Percentiles rank a stretch among this genome's conserved stretches.
Conservation (phyloP, 1,140 invertebrate species). For the Uloborus diversus region DNA sequence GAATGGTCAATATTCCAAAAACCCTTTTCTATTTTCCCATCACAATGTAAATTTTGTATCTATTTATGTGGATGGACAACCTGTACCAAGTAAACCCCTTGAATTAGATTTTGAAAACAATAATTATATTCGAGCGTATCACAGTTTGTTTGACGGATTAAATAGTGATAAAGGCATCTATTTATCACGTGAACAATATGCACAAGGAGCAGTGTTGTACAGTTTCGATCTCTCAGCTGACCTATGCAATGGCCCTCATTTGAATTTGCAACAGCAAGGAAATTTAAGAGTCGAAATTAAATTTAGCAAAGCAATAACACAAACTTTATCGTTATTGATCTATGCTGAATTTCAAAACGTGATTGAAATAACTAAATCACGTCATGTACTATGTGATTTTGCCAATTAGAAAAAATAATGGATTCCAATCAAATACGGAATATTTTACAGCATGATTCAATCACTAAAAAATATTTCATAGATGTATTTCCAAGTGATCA, state of each 20-base stretch:
- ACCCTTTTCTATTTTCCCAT: slow-evolving; percentile 4
- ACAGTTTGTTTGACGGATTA: background rate
- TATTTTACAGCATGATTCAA: background rate
- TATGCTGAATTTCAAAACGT: background rate
- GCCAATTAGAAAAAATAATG: background rate
- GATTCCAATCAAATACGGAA: background rate
- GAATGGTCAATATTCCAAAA: background rate
- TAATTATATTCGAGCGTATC: slow-evolving; percentile 8
- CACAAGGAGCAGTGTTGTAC: background rate
- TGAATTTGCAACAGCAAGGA: background rate
- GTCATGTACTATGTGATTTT: background rate
- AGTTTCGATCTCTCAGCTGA: slow-evolving; percentile 1
- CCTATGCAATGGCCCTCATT: background rate
- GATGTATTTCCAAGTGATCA: background rate
- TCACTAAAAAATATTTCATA: background rate
- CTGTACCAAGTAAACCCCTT: background rate
- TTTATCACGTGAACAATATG: background rate
- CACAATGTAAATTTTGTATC: slow-evolving; percentile 3
- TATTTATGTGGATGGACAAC: slow-evolving; percentile 2
- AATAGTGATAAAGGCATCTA: background rate
- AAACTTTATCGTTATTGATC: background rate
- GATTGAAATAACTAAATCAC: background rate
- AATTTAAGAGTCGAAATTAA: background rate
- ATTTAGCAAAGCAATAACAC: background rate
- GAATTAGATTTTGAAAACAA: background rate